Conservation (phyloP, 2,113 vertebrate species). For the Platycercus adscitus region DNA sequence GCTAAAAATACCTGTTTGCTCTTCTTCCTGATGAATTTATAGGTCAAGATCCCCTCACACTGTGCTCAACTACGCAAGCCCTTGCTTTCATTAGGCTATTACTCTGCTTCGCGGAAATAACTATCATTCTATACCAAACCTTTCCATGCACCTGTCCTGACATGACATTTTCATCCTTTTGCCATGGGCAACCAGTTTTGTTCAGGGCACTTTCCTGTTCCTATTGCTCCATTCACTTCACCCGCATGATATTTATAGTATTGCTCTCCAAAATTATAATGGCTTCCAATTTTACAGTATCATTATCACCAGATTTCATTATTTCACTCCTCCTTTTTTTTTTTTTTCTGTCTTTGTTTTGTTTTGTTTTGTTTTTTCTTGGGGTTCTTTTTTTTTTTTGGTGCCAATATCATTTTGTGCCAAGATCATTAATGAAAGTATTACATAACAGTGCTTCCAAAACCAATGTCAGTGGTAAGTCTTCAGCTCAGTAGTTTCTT, state of each 20-base stretch:
- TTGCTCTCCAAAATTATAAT: background rate
- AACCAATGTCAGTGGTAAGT: background rate
- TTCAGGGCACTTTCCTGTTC: background rate
- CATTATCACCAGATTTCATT: background rate
- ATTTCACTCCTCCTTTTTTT: background rate
- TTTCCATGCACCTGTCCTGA: background rate
- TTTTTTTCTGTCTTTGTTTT: background rate
- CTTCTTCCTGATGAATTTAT: background rate
- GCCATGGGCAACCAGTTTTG: background rate
- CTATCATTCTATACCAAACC: background rate
- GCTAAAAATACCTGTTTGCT: background rate
- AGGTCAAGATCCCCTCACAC: fast-evolving
- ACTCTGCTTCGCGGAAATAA: background rate
- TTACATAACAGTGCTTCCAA: background rate
- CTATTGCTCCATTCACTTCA: background rate
- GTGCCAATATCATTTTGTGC: background rate
- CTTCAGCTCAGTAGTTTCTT: background rate
- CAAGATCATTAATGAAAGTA: background rate
- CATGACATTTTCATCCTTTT: background rate
- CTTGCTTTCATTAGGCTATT: background rate
- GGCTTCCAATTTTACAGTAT: background rate
- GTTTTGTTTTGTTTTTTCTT: too few relatives aligned
- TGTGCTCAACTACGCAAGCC: background rate
- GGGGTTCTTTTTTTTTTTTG: too few relatives aligned
- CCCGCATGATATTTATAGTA: background rate